Evolutionary conservation across 2,888 invertebrate species (phyloP).

Genomic region (Clepsis dumicolana): DNA sequence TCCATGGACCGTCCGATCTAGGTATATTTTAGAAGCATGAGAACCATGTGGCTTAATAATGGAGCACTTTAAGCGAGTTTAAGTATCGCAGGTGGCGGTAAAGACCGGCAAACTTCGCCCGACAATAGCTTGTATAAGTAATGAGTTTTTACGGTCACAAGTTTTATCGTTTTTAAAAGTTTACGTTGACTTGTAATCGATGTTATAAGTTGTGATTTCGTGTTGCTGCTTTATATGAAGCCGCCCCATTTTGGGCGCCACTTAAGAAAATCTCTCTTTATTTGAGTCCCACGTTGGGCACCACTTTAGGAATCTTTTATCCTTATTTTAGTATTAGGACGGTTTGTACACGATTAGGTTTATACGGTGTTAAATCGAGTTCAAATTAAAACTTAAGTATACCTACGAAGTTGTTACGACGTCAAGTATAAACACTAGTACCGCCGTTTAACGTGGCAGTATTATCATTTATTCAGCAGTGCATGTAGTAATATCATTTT

Average conservation of each 20-base stretch:
- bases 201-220: neutral
- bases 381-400: too few relatives aligned
- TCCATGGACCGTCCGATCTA: too few relatives aligned
- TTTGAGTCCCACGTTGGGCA: neutral
- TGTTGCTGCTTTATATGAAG: neutral
- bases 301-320: too few relatives aligned
- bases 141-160: constrained; percentile 8
- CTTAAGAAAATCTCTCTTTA: neutral
- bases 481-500: too few relatives aligned
- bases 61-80: neutral
- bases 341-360: too few relatives aligned
- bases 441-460: too few relatives aligned
- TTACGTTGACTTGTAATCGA: constrained; percentile 1
- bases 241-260: constrained; percentile 8
- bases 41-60: neutral
- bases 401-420: too few relatives aligned
- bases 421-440: too few relatives aligned
- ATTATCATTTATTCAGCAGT: too few relatives aligned
- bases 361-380: too few relatives aligned
- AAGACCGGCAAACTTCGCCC: neutral
- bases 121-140: constrained; percentile 12
- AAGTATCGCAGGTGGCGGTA: constrained; percentile 4
- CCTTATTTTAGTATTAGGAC: too few relatives aligned
- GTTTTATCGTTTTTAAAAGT: constrained; percentile 9
- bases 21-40: neutral